These are phyloP conservation scores for Ceriagrion tenellum DNA, from an alignment of 2,888 invertebrate genomes.

Conservation along the genomic window DNA sequence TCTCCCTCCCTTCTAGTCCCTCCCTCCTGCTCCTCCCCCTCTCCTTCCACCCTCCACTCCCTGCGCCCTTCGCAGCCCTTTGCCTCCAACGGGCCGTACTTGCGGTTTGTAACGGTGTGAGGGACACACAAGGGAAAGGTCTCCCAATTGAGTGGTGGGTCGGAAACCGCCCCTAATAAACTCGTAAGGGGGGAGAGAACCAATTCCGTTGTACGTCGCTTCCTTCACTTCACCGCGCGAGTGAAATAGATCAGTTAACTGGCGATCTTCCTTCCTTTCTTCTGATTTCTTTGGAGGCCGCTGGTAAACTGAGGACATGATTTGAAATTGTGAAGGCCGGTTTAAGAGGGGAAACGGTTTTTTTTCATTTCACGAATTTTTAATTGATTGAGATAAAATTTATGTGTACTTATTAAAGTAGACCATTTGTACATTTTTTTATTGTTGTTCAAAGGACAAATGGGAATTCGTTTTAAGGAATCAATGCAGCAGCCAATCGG, in stretches of 20 bases:
- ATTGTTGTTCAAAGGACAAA: too few species aligned
- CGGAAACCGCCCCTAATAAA: slow-evolving; percentile 32
- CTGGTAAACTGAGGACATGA: background rate
- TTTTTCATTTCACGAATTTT: too few species aligned
- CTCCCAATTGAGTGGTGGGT: slow-evolving; percentile 23
- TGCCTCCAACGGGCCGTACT: slow-evolving; percentile 16
- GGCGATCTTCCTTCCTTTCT: background rate
- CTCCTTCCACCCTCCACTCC: too few species aligned
- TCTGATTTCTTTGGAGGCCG: background rate
- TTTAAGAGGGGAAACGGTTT: too few species aligned
- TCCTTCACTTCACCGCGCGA: background rate
- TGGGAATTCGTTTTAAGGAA: too few species aligned
- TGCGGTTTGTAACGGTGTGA: slow-evolving; percentile 4
- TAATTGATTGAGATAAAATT: too few species aligned
- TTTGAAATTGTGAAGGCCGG: background rate
- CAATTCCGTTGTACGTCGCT: background rate
- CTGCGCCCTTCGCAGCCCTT: background rate
- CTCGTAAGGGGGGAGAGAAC: background rate
- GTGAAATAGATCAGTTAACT: background rate
- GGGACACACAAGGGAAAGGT: slow-evolving; percentile 6
- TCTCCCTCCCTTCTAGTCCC: too few species aligned
- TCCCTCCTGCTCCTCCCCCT: too few species aligned
- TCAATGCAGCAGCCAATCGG: too few species aligned
- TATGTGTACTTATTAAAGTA: too few species aligned
- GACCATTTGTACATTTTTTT: too few species aligned